These are phyloP conservation scores for Adelognathus sp. DNA, from an alignment of 2,888 invertebrate genomes.

Conservation along the genomic window DNA sequence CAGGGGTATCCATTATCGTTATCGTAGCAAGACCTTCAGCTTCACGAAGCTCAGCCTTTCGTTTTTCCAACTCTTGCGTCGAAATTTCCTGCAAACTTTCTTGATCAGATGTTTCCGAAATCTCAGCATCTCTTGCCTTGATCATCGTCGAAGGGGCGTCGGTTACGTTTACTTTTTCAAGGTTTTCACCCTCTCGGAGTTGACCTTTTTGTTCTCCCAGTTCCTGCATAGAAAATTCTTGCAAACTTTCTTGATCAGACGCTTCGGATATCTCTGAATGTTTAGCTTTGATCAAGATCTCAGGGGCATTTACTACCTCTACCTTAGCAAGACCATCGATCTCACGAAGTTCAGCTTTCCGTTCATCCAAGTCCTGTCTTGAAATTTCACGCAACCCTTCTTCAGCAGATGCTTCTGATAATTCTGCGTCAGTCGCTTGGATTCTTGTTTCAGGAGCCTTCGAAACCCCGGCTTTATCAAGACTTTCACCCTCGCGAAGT, in stretches of 20 bases:
- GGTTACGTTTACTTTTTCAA: neutral
- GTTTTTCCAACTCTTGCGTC: neutral
- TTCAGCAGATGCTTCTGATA: conserved; percentile 29
- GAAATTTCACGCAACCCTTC: conserved; percentile 53
- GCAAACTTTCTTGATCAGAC: conserved; percentile 6
- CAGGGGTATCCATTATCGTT: neutral
- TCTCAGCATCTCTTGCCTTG: neutral
- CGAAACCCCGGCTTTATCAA: neutral
- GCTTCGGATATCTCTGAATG: neutral
- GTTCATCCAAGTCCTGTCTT: conserved; percentile 51
- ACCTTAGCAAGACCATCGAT: neutral
- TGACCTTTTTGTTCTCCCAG: neutral
- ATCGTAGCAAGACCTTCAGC: neutral
- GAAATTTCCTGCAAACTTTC: conserved; percentile 9
- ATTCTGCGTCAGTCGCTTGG: conserved; percentile 63
- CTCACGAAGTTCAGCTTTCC: conserved; percentile 19
- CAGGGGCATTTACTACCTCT: neutral
- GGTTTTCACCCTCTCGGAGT: neutral
- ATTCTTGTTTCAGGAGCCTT: conserved; percentile 37
- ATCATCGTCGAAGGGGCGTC: conserved; percentile 1
- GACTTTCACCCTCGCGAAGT: neutral
- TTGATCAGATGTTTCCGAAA: conserved; percentile 1
- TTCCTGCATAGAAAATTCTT: neutral
- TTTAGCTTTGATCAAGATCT: neutral
- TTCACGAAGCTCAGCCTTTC: neutral